phyloP scores from a whole-genome alignment of 1,140 invertebrate genomes.

The Lasioglossum baleicum region DNA sequence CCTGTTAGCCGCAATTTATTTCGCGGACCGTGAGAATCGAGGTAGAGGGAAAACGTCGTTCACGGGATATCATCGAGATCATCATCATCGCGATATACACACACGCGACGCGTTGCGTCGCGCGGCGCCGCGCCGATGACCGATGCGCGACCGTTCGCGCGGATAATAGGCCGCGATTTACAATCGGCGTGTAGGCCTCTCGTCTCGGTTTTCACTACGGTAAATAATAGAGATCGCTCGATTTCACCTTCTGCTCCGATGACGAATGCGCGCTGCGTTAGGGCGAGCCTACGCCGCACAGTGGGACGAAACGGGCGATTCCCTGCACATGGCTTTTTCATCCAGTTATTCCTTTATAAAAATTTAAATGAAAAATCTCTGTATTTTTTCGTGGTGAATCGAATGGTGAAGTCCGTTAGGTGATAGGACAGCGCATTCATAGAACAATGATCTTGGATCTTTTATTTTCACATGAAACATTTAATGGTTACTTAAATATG shows the following conservation, averaged over 20 bases:
- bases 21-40: constrained; percentile 35
- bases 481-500: too few relatives aligned
- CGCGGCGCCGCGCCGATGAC: constrained; percentile 4
- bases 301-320: too few relatives aligned
- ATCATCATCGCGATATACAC: background rate
- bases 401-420: too few relatives aligned
- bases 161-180: constrained; percentile 45
- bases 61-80: background rate
- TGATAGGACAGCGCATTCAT: too few relatives aligned
- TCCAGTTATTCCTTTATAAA: too few relatives aligned
- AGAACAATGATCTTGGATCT: too few relatives aligned
- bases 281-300: constrained; percentile 22
- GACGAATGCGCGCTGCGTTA: constrained; percentile 38
- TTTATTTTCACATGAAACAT: too few relatives aligned
- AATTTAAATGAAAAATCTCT: too few relatives aligned
- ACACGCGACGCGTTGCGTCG: too few relatives aligned
- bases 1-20: background rate
- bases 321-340: too few relatives aligned
- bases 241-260: constrained; percentile 37
- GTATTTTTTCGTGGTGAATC: too few relatives aligned
- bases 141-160: constrained; percentile 30
- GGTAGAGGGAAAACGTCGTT: background rate
- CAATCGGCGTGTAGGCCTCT: constrained; percentile 7
- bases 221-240: constrained; percentile 47
- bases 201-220: constrained; percentile 39